Evolutionary conservation across 2,113 vertebrate genomes (phyloP).

Genomic region (Ptilonorhynchus violaceus): DNA sequence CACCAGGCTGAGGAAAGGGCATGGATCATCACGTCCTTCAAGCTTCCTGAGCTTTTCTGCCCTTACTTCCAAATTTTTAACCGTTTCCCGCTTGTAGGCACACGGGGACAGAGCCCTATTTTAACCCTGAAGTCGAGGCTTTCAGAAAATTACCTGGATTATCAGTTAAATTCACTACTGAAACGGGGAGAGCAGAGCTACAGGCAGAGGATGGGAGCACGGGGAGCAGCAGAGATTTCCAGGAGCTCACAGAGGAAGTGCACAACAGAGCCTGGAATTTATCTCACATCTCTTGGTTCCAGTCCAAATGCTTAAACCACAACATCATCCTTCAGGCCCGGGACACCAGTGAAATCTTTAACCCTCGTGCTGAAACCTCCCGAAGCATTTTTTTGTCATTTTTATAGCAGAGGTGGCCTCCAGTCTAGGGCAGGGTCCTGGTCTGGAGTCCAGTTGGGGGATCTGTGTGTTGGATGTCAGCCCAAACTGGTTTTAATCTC

Average conservation of each 20-base stretch:
- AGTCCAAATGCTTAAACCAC: constrained; percentile 18
- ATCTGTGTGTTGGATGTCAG: background rate
- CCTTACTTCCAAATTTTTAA: background rate
- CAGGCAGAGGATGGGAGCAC: background rate
- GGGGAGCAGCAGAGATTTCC: background rate
- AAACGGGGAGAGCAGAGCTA: background rate
- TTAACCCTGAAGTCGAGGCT: background rate
- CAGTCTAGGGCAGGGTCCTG: background rate
- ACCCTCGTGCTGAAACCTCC: background rate
- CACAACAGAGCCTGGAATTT: constrained; percentile 11
- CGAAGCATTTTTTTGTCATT: background rate
- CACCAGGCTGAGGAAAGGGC: background rate
- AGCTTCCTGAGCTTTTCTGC: background rate
- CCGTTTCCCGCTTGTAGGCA: background rate
- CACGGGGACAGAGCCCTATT: background rate
- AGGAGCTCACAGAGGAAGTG: constrained; percentile 18
- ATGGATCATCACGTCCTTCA: background rate
- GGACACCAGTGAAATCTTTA: background rate
- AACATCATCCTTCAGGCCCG: constrained; percentile 7
- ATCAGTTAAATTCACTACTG: background rate
- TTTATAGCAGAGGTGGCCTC: background rate
- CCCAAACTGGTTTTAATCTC: background rate
- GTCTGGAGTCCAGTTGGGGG: background rate
- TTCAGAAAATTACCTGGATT: background rate
- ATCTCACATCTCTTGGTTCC: constrained; percentile 28